phyloP scores from a whole-genome alignment of 2,888 invertebrate genomes.

The Drosophila pseudotakahashii region DNA sequence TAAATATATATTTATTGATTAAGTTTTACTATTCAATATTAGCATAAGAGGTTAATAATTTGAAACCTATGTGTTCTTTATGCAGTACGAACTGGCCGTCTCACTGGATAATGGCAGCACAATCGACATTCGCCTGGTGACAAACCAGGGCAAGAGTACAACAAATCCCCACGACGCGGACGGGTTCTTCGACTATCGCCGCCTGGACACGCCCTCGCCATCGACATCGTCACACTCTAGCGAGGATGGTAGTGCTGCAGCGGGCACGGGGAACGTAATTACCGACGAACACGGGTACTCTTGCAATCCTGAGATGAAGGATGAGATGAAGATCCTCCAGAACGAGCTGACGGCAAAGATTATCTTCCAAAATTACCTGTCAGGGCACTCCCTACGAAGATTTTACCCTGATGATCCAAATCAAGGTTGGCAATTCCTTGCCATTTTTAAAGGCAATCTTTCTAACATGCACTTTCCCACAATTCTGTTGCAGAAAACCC shows the following conservation, averaged over 20 bases:
- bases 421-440: slow-evolving; percentile 62
- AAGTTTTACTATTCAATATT: neutral
- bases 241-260: slow-evolving; percentile 46
- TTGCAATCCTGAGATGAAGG: slow-evolving; percentile 75
- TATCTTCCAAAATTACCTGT: slow-evolving; percentile 78
- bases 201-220: slow-evolving; percentile 74
- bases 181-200: slow-evolving; percentile 62
- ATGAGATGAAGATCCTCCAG: slow-evolving; percentile 73
- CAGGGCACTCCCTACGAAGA: slow-evolving; percentile 79
- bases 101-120: slow-evolving; percentile 82
- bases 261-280: slow-evolving; percentile 63
- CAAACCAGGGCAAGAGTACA: slow-evolving; percentile 79
- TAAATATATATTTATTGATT: no score
- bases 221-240: slow-evolving; percentile 68
- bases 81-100: slow-evolving; percentile 78
- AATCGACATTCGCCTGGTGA: slow-evolving; percentile 83
- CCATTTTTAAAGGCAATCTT: slow-evolving; percentile 4
- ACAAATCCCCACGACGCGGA: slow-evolving; percentile 68
- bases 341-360: slow-evolving; percentile 82
- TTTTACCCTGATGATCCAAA: slow-evolving; percentile 83
- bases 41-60: neutral
- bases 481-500: slow-evolving; percentile 73
- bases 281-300: slow-evolving; percentile 81
- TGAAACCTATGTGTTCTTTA: no score
- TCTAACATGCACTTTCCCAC: neutral